Evolutionary conservation across 2,797 vertebrate species (phyloP).

Genomic region (Scarus forsteni): DNA sequence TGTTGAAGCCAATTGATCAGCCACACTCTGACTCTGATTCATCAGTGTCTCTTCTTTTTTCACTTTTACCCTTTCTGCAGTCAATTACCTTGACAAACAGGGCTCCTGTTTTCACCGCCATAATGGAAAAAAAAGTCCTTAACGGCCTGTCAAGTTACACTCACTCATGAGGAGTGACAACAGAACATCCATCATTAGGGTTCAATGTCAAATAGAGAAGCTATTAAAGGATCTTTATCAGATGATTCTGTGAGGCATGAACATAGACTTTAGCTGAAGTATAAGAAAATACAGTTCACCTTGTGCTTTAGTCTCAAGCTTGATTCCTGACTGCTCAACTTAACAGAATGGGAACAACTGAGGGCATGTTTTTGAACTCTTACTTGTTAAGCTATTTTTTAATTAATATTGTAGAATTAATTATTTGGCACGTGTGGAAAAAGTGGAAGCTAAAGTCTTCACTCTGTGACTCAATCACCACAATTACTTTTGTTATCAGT

Average conservation of each 20-base stretch:
- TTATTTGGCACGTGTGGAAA: too few species aligned
- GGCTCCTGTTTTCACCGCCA: constrained; percentile 33
- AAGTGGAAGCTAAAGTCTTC: too few species aligned
- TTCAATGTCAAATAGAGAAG: constrained; percentile 42
- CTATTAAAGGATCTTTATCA: constrained; percentile 55
- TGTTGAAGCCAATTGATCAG: constrained; percentile 10
- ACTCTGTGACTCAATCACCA: too few species aligned
- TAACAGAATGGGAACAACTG: constrained; percentile 24
- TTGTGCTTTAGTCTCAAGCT: constrained; percentile 11
- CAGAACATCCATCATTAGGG: constrained; percentile 55
- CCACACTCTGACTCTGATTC: constrained; percentile 32
- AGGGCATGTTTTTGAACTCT: not conserved
- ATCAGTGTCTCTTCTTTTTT: constrained; percentile 26
- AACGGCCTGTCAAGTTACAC: constrained; percentile 54
- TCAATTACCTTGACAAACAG: constrained; percentile 57
- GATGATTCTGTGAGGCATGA: constrained; percentile 4
- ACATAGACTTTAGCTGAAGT: constrained; percentile 11
- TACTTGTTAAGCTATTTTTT: too few species aligned
- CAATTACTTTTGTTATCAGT: too few species aligned
- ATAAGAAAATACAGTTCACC: constrained; percentile 28
- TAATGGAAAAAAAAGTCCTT: constrained; percentile 44
- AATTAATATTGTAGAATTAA: too few species aligned
- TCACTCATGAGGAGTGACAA: constrained; percentile 55
- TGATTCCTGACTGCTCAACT: constrained; percentile 17
- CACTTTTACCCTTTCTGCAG: constrained; percentile 34